Evolutionary conservation across 1,140 invertebrate genomes (phyloP).

Genomic region (Brachionus angularis): DNA sequence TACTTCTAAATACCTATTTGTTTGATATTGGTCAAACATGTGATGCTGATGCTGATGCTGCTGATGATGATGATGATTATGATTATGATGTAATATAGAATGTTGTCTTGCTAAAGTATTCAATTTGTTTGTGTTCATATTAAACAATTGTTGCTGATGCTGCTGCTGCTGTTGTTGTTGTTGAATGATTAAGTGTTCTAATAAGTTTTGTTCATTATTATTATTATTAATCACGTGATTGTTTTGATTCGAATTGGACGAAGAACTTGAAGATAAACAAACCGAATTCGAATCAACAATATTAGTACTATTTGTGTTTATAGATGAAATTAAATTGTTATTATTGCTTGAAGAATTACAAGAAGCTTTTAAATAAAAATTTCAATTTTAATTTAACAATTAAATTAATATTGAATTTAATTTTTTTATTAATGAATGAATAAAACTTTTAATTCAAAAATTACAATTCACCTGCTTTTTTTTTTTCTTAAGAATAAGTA

Average conservation of each 20-base stretch:
- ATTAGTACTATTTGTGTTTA: slow-evolving; percentile 18
- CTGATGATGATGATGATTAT: neutral
- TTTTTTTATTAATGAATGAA: no score
- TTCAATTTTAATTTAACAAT: no score
- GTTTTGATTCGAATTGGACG: no score
- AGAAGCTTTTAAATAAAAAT: no score
- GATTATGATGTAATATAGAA: no score
- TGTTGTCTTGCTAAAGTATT: neutral
- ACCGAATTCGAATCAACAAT: slow-evolving; percentile 22
- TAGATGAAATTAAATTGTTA: slow-evolving; percentile 38
- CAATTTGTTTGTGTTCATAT: neutral
- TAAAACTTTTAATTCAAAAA: no score
- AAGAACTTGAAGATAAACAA: slow-evolving; percentile 6
- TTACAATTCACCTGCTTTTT: no score
- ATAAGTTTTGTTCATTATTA: no score
- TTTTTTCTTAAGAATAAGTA: no score
- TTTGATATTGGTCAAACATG: neutral
- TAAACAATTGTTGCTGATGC: neutral
- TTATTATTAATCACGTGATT: no score
- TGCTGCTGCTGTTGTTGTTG: neutral
- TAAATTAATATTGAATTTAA: no score
- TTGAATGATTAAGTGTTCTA: neutral
- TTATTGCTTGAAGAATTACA: neutral
- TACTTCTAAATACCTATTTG: neutral
- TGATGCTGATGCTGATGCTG: neutral